Evolutionary conservation across 2,797 vertebrate genomes (phyloP).

Genomic region (Girardinus metallicus): DNA sequence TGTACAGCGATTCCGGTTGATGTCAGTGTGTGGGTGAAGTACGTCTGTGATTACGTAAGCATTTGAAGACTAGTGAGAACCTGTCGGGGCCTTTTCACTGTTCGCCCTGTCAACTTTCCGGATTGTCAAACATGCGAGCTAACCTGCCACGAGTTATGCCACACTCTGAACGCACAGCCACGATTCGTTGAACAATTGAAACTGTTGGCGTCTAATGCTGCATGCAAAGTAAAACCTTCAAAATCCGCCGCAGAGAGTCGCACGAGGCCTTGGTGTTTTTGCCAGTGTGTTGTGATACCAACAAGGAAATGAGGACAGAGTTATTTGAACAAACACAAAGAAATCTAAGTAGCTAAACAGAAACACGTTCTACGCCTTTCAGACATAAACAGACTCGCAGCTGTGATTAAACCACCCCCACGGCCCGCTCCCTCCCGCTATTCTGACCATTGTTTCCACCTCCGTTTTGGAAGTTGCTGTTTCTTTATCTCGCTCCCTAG

Average conservation of each 20-base stretch:
- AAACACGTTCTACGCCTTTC: not conserved
- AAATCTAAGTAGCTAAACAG: slow-evolving; percentile 9
- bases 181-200: not conserved
- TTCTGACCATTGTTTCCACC: slow-evolving; percentile 71
- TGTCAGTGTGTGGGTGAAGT: slow-evolving; percentile 49
- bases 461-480: slow-evolving; percentile 65
- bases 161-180: slow-evolving; percentile 11
- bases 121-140: slow-evolving; percentile 21
- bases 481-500: slow-evolving; percentile 73
- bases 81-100: slow-evolving; percentile 35
- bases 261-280: not conserved
- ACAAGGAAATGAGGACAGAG: not conserved
- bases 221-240: not conserved
- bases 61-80: slow-evolving; percentile 31
- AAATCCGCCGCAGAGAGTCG: not conserved
- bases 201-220: not conserved
- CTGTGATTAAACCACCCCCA: slow-evolving; percentile 43
- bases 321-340: slow-evolving; percentile 19
- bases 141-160: slow-evolving; percentile 27
- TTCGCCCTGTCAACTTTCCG: slow-evolving; percentile 17
- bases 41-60: not conserved
- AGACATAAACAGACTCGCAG: slow-evolving; percentile 29
- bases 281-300: not conserved
- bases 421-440: slow-evolving; percentile 56
- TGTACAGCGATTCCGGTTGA: not conserved